phyloP scores from a whole-genome alignment of 2,797 vertebrate genomes.

The Okamejei kenojei region DNA sequence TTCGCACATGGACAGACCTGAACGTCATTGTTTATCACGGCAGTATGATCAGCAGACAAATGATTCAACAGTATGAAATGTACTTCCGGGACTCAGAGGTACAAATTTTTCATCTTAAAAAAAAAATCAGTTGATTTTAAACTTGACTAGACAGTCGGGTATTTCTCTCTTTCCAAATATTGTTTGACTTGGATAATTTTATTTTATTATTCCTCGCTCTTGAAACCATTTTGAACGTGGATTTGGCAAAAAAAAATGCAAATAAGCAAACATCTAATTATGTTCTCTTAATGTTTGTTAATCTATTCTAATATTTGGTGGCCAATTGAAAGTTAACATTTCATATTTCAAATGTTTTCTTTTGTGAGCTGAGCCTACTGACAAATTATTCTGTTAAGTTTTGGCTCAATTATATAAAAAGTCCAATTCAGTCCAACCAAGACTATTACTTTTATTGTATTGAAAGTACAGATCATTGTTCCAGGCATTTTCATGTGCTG shows the following conservation, averaged over 20 bases:
- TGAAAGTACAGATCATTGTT: background rate
- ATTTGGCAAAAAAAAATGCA: background rate
- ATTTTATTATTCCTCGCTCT: background rate
- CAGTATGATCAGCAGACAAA: conserved; percentile 92
- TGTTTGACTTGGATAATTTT: background rate
- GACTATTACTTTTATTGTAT: background rate
- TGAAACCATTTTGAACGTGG: background rate
- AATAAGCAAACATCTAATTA: background rate
- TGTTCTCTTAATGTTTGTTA: background rate
- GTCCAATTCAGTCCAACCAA: background rate
- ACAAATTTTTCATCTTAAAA: conserved; percentile 39
- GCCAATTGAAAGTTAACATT: background rate
- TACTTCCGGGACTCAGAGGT: conserved; percentile 96
- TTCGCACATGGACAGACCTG: conserved; percentile 88
- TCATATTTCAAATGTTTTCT: background rate
- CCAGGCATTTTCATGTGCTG: background rate
- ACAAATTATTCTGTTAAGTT: background rate
- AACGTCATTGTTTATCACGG: conserved; percentile 97
- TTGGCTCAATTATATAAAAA: background rate
- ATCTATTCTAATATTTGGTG: background rate
- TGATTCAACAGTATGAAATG: conserved; percentile 99
- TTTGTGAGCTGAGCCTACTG: background rate
- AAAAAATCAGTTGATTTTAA: background rate
- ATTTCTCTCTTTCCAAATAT: background rate
- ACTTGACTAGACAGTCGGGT: background rate